These are phyloP conservation scores for Zaprionus nigranus DNA, from an alignment of 1,140 invertebrate genomes.

Conservation along the genomic window DNA sequence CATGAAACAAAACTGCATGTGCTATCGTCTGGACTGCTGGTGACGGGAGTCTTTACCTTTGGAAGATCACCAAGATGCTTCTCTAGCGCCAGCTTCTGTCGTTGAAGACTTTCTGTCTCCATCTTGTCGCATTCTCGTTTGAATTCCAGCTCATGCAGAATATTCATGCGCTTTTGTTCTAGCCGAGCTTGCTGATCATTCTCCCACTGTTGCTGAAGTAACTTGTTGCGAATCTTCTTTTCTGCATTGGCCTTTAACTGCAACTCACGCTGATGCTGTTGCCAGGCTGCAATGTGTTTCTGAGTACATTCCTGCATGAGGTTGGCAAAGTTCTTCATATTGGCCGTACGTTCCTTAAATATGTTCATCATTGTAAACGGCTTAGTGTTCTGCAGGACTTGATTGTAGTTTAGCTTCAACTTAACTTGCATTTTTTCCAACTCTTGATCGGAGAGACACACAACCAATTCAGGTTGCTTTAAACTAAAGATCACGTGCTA, in stretches of 20 bases:
- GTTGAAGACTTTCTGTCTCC: slow-evolving; percentile 48
- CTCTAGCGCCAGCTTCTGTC: slow-evolving; percentile 24
- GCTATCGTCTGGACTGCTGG: slow-evolving; percentile 50
- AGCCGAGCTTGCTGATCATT: slow-evolving; percentile 55
- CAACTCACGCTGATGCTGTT: slow-evolving; percentile 24
- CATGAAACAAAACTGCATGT: slow-evolving; percentile 58
- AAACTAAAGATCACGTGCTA: slow-evolving; percentile 71
- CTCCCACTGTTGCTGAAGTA: slow-evolving; percentile 54
- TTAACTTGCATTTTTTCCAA: slow-evolving; percentile 46
- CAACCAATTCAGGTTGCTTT: slow-evolving; percentile 54
- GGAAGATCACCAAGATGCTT: slow-evolving; percentile 11
- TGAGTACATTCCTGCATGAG: slow-evolving; percentile 51
- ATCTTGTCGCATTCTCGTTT: slow-evolving; percentile 45
- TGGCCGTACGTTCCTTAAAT: slow-evolving; percentile 43
- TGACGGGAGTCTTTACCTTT: background rate
- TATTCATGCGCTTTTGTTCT: slow-evolving; percentile 46
- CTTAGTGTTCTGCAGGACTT: slow-evolving; percentile 29
- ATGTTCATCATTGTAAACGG: slow-evolving; percentile 54
- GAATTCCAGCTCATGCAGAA: slow-evolving; percentile 54
- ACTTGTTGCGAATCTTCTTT: slow-evolving; percentile 49
- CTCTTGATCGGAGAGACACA: slow-evolving; percentile 68
- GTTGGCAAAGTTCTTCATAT: slow-evolving; percentile 47
- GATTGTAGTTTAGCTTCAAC: slow-evolving; percentile 38
- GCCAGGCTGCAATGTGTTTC: slow-evolving; percentile 62
- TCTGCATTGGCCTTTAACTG: slow-evolving; percentile 38